Evolutionary conservation across 2,888 invertebrate genomes (phyloP).

Genomic region (Seira musarum): DNA sequence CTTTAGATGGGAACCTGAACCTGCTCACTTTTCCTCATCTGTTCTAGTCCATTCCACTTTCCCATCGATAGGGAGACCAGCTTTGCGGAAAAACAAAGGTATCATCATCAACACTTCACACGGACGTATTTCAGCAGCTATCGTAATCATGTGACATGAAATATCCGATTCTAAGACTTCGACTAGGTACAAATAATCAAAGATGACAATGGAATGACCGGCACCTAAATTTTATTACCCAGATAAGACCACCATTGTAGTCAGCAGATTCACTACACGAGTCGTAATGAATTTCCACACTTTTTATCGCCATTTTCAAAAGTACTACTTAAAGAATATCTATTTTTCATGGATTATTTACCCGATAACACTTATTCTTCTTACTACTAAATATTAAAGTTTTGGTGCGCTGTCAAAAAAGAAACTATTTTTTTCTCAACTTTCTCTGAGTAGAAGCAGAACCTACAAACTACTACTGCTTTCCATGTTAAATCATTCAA

Average conservation of each 20-base stretch:
- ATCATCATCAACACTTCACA: background rate
- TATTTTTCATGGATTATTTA: background rate
- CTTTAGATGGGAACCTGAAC: no score
- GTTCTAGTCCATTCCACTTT: background rate
- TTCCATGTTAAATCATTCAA: no score
- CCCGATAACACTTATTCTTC: no score
- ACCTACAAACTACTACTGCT: no score
- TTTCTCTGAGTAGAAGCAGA: no score
- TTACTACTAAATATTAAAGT: no score
- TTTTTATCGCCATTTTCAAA: background rate
- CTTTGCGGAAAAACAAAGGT: slow-evolving; percentile 6
- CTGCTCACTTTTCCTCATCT: no score
- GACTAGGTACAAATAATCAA: slow-evolving; percentile 1
- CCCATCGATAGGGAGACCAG: background rate
- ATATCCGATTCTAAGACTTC: background rate
- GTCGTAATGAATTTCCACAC: background rate
- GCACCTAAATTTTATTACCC: slow-evolving; percentile 21
- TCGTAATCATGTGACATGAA: slow-evolving; percentile 12
- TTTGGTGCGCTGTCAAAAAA: no score
- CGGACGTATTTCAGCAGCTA: background rate
- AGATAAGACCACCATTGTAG: slow-evolving; percentile 5
- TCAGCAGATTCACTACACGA: slow-evolving; percentile 19
- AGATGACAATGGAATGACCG: slow-evolving; percentile 19
- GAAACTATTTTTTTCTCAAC: no score
- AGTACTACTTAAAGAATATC: background rate